Percentiles rank a stretch among this genome's conserved stretches.
Conservation (phyloP, 2,797 vertebrate species). For the Phalanger gymnotis region DNA sequence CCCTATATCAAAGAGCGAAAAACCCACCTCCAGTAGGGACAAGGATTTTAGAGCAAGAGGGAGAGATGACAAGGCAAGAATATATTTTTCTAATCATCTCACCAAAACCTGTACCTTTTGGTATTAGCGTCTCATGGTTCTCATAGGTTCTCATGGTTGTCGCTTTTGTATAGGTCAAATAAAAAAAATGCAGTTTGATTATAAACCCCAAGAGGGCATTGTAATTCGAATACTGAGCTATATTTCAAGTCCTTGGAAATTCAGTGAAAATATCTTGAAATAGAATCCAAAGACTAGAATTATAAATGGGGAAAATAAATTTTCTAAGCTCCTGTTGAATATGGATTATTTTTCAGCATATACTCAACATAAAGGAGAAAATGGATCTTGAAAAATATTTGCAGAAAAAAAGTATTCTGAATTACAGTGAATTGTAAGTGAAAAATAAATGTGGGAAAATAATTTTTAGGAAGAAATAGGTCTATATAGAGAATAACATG, state of each 20-base stretch:
- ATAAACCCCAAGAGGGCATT: conserved; percentile 7
- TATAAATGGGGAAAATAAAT: neutral
- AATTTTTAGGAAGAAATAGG: conserved; percentile 2
- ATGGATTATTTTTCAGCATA: conserved; percentile 2
- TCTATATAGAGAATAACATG: neutral
- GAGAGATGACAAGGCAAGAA: conserved; percentile 93
- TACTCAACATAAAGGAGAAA: conserved; percentile 34
- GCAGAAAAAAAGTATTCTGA: conserved; percentile 34
- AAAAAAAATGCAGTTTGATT: conserved; percentile 12
- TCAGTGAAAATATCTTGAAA: conserved; percentile 5
- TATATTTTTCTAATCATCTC: neutral
- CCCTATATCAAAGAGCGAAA: conserved; percentile 88
- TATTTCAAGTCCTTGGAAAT: neutral
- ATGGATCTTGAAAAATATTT: conserved; percentile 47
- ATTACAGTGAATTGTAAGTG: conserved; percentile 43
- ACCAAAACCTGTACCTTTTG: neutral
- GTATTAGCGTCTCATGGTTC: conserved; percentile 11
- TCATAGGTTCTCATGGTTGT: neutral
- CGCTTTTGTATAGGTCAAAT: neutral
- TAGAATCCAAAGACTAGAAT: neutral
- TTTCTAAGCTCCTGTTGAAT: conserved; percentile 7
- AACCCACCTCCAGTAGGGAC: conserved; percentile 83
- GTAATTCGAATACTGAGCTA: conserved; percentile 17
- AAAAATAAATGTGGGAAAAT: conserved; percentile 24
- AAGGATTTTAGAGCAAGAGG: conserved; percentile 87